These are phyloP conservation scores for Torymus aiolomorphi DNA, from an alignment of 2,888 invertebrate genomes.

Conservation along the genomic window DNA sequence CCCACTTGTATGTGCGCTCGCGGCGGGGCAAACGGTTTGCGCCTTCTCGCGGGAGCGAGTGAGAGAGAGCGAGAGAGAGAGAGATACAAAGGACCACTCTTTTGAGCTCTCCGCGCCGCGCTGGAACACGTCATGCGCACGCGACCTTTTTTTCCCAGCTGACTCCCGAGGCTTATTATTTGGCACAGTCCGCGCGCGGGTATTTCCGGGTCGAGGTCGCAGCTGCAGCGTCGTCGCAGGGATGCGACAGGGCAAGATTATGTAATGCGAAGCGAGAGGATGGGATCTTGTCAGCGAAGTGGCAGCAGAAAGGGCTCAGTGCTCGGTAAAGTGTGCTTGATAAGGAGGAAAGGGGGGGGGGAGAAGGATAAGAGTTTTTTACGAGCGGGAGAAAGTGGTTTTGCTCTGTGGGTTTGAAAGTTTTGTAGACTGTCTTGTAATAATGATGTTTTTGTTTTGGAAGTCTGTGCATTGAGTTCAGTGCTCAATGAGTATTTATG, in stretches of 20 bases:
- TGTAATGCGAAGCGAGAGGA: conserved; percentile 23
- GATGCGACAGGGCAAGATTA: conserved; percentile 4
- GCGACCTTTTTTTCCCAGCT: conserved; percentile 18
- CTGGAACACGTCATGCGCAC: conserved; percentile 25
- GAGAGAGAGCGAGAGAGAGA: conserved; percentile 14
- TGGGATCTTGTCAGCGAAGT: conserved; percentile 35
- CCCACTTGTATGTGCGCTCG: conserved; percentile 26
- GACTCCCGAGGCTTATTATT: too few relatives aligned
- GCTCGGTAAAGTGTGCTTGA: too few relatives aligned
- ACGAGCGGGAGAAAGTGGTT: background rate
- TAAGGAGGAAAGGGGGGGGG: too few relatives aligned
- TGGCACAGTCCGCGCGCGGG: background rate
- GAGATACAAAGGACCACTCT: conserved; percentile 34
- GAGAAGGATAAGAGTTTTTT: background rate
- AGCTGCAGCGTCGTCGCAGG: too few relatives aligned
- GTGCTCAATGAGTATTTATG: background rate
- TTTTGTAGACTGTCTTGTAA: background rate
- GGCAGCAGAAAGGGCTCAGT: background rate
- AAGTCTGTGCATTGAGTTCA: background rate
- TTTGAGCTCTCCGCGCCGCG: background rate
- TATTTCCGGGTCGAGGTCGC: background rate
- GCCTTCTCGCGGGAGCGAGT: conserved; percentile 2
- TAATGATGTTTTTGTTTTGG: conserved; percentile 5
- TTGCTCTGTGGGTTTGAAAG: background rate
- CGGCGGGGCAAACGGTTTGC: conserved; percentile 35